Conservation (phyloP, 2,888 invertebrate genomes). For the Onchidella celtica region DNA sequence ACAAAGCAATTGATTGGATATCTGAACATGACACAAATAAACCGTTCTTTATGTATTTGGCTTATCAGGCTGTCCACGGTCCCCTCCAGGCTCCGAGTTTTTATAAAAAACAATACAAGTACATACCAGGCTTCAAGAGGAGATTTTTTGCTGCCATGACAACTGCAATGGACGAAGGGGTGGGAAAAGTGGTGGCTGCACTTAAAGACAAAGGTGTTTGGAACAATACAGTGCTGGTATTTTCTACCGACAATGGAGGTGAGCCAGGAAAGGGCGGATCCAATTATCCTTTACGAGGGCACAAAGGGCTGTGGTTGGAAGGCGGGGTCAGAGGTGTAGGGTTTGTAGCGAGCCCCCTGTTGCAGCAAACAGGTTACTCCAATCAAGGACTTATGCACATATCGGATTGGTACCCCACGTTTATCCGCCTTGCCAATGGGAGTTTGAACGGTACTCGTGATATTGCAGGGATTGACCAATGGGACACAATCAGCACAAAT, state of each 20-base stretch:
- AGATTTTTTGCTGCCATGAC: constrained; percentile 28
- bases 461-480: constrained; percentile 30
- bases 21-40: neutral
- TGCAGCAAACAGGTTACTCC: constrained; percentile 9
- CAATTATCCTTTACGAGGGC: constrained; percentile 22
- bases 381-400: constrained; percentile 38
- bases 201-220: constrained; percentile 33
- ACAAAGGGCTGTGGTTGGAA: constrained; percentile 26
- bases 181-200: constrained; percentile 8
- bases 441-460: constrained; percentile 26
- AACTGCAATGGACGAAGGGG: constrained; percentile 35
- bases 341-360: constrained; percentile 35
- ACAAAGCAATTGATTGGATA: constrained; percentile 26
- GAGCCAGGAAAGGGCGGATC: constrained; percentile 27
- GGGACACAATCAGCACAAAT: constrained; percentile 22
- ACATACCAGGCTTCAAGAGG: neutral
- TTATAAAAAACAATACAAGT: constrained; percentile 6
- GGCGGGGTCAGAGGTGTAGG: constrained; percentile 25
- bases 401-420: constrained; percentile 44
- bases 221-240: constrained; percentile 34
- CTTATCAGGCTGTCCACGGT: constrained; percentile 42
- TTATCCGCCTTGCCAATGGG: constrained; percentile 30
- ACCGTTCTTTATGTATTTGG: constrained; percentile 36
- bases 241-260: constrained; percentile 38
- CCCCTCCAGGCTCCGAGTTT: constrained; percentile 33